Base-by-base conservation (phyloP, 2,113 vertebrate species). In the Turnix velox region DNA sequence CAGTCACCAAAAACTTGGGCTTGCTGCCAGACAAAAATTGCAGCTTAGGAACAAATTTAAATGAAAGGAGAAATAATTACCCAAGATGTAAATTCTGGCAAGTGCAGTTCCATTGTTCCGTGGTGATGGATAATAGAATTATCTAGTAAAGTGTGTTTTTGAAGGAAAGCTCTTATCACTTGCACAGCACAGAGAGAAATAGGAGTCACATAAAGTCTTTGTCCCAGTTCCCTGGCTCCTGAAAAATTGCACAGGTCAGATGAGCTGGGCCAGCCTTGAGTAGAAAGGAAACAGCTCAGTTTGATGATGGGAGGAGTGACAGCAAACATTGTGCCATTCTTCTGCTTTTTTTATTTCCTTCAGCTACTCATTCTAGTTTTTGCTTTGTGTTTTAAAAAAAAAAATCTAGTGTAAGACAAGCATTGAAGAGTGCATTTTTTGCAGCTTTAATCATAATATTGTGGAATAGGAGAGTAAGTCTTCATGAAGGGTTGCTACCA, bases 41-140 rank as follows among this genome's bases (percentile, higher is more conserved):
- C 73, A 48, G 13, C 48, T 90, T 54, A 81, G 48, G 86, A 92
- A 74, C 68, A 59, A 91, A 93, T 92, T 90, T 96, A 95, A 93
- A 94, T 76, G 83, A 94, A 96, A 96, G 87, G 46, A 95, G 82
- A 95, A 95, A 82, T 40, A 93, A 87, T 82, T 95, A 92, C 75
- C 55, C 45, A 74, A 93, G 84, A 93, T 94, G 57, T 42, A 92
- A 90, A 76, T 83, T 59, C 51, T 33, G 30, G 63, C 55, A 86
- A 88, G 46, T 80, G 17, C 6, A 62, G 51, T 66, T 88, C 49
- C 13, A 72, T 42, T 86, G 62, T 62, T 90, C 48, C 15, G 0
- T 31, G 14, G 14, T 84, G 69, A 81, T 20, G 30, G 42, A 77
- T 74, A 68, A 79, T 2, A 66, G 54, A 68, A 81, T 76, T 57